A percentile compares a stretch with the other conserved stretches of the same genome.
Evolutionary conservation across 2,797 vertebrate genomes (phyloP).

Genomic region (Prionace glauca): DNA sequence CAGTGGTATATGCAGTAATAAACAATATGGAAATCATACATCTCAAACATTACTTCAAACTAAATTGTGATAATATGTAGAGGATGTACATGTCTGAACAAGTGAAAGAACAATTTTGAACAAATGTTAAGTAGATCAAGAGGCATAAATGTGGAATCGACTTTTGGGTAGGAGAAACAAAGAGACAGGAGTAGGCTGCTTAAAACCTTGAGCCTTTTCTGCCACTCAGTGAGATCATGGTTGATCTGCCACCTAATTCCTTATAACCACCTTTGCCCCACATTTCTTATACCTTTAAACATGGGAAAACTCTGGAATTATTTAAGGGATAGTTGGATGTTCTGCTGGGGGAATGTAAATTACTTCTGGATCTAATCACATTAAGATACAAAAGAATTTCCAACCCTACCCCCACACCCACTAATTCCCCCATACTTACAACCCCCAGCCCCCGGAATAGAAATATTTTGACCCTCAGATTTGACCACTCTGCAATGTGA

Average conservation of each 20-base stretch:
- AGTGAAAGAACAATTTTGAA: not conserved
- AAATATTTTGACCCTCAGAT: not conserved
- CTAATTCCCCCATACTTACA: too few species aligned
- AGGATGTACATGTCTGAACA: not conserved
- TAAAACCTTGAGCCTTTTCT: not conserved
- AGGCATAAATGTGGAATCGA: not conserved
- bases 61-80: not conserved
- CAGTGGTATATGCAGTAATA: not conserved
- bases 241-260: not conserved
- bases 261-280: not conserved
- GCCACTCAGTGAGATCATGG: not conserved
- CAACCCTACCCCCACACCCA: too few species aligned
- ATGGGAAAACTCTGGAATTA: not conserved
- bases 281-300: not conserved
- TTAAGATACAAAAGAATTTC: not conserved
- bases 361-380: slow-evolving; percentile 1
- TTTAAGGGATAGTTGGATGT: not conserved
- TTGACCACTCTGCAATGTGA: not conserved
- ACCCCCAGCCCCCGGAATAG: not conserved
- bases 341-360: not conserved
- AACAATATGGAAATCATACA: not conserved
- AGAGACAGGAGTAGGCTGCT: not conserved
- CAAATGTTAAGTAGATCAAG: not conserved
- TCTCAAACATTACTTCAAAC: not conserved
- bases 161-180: not conserved